These are phyloP conservation scores for Drosophila leontia DNA, from an alignment of 1,140 invertebrate species.

Conservation along the genomic window DNA sequence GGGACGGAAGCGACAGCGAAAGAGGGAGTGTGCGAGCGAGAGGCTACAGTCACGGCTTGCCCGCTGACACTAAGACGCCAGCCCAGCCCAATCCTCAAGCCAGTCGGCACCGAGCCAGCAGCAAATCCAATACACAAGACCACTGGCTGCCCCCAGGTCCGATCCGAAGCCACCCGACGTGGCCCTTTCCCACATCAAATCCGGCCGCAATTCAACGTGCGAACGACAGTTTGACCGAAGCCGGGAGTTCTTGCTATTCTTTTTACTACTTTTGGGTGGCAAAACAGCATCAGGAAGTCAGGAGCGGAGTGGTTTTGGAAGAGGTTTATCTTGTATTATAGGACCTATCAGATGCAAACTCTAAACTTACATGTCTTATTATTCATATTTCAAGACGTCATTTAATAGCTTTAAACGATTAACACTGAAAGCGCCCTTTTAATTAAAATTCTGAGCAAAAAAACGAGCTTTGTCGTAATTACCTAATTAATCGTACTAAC, in stretches of 20 bases:
- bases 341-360: not conserved
- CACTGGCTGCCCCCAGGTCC: constrained; percentile 18
- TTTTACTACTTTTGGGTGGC: constrained; percentile 61
- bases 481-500: not conserved
- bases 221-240: constrained; percentile 80
- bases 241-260: constrained; percentile 32
- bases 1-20: constrained; percentile 29
- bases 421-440: not conserved
- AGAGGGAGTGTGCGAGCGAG: constrained; percentile 6
- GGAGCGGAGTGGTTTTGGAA: constrained; percentile 27
- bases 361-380: not conserved
- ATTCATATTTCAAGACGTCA: not conserved
- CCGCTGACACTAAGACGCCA: constrained; percentile 81
- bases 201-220: constrained; percentile 79
- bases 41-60: constrained; percentile 61
- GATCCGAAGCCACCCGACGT: constrained; percentile 3
- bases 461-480: not conserved
- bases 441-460: not conserved
- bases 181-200: constrained; percentile 3
- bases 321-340: not conserved
- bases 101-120: constrained; percentile 57
- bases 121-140: constrained; percentile 75
- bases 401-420: not conserved
- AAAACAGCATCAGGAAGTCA: constrained; percentile 47
- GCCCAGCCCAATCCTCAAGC: constrained; percentile 41